Percentiles rank a stretch among this genome's conserved stretches.
Evolutionary conservation across 2,113 vertebrate genomes (phyloP).

Genomic region (Hiodon alosoides): DNA sequence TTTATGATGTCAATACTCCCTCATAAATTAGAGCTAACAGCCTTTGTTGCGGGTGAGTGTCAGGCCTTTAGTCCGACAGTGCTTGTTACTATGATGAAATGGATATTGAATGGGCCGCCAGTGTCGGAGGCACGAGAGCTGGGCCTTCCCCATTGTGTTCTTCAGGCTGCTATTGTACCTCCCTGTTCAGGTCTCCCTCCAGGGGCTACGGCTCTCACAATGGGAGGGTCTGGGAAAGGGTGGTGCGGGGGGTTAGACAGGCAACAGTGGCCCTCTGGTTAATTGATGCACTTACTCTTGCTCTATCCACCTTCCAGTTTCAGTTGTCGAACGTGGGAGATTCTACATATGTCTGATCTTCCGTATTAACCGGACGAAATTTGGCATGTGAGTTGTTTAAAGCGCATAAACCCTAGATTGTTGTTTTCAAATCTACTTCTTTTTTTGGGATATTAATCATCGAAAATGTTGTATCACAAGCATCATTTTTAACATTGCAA

Average conservation of each 20-base stretch:
- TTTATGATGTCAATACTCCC: conserved; percentile 68
- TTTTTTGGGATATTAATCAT: background rate
- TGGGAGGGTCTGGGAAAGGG: conserved; percentile 27
- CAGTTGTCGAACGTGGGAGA: background rate
- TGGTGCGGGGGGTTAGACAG: background rate
- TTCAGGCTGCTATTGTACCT: conserved; percentile 60
- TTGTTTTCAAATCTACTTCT: background rate
- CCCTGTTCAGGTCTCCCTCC: conserved; percentile 47
- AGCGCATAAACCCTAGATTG: background rate
- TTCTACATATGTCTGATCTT: background rate
- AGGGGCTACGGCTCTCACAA: conserved; percentile 5
- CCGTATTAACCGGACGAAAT: background rate
- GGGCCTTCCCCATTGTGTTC: conserved; percentile 59
- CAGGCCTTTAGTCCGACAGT: conserved; percentile 64
- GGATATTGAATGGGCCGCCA: conserved; percentile 62
- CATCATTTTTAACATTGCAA: background rate
- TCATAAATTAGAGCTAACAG: conserved; percentile 75
- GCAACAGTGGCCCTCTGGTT: background rate
- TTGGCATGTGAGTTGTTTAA: background rate
- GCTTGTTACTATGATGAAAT: conserved; percentile 72
- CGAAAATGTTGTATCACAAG: background rate
- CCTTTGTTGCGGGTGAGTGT: conserved; percentile 65
- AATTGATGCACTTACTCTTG: background rate
- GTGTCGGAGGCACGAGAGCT: conserved; percentile 61
- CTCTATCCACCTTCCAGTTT: background rate